Evolutionary conservation across 2,888 invertebrate genomes (phyloP), one percentile per base, ranked within the genome.

Genomic region (Empis livida): DNA sequence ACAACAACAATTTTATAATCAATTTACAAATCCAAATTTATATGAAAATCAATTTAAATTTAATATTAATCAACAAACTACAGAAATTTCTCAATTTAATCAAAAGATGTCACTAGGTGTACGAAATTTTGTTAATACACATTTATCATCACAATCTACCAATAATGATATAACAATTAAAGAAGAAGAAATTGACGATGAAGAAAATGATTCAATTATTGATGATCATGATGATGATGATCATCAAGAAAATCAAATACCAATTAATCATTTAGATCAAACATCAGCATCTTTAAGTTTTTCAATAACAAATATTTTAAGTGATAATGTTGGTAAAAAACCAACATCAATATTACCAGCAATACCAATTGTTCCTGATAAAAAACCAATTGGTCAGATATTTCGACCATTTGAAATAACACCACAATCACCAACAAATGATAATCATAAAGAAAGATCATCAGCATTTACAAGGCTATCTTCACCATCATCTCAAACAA

Each of bases 251-350:
- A n/a, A n/a, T n/a, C 37, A 42, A 14, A 47, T 44, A 11, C 46
- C 48, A 10, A 44, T 20, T 6, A 44, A 30, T 6, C 37, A 46
- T 27, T 37, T 5, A 15, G 14, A 43, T 40, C 51, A 49, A 38
- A 11, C 40, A 13, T n/a, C 27, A 41, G 1, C n/a, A 3, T n/a
- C 20, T 20, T 57, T 69, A 45, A 65, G 62, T 38, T 70, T 70
- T 50, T 68, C 68, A 37, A 70, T 70, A 23, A 64, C 64, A 6
- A 70, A 70, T 45, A 70, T 70, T 11, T 55, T 70, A 15, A 70
- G 70, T 54, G 70, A 70, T 59, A 64, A 62, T 27, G 69, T 68
- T 44, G 69, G 69, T 13, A 52, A 50, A 31, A 44, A 35, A 20
- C n/a, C 6, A 39, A 10, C 8, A 16, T 23, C 17, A 42, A 42